A percentile compares a stretch with the other conserved stretches of the same genome.
These are phyloP conservation scores for Hyaena hyaena DNA, from an alignment of 2,113 vertebrate species.

Conservation along the genomic window DNA sequence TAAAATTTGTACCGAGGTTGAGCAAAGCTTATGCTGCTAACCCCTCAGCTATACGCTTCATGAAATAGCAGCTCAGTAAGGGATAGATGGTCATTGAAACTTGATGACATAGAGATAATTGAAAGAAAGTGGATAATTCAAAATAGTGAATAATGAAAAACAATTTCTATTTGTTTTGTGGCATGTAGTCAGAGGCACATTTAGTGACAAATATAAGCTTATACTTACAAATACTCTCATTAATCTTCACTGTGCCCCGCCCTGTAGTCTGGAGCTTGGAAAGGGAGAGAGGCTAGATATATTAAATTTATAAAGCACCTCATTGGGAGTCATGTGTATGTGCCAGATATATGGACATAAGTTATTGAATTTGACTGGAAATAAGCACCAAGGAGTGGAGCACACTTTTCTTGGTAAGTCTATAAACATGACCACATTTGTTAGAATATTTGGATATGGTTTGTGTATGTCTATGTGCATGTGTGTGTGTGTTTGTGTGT, in stretches of 20 bases:
- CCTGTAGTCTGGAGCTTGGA: neutral
- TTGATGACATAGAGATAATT: neutral
- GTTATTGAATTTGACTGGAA: constrained; percentile 17
- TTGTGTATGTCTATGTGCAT: neutral
- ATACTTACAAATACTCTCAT: constrained; percentile 64
- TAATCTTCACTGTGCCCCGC: constrained; percentile 42
- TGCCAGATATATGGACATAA: neutral
- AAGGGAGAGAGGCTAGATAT: neutral
- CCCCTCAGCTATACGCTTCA: neutral
- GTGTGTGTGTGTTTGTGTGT: neutral
- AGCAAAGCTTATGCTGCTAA: neutral
- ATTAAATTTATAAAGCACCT: neutral
- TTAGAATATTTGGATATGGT: neutral
- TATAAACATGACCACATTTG: constrained; percentile 54
- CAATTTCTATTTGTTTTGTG: constrained; percentile 49
- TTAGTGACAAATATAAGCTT: constrained; percentile 41
- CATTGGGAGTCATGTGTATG: neutral
- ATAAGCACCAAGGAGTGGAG: neutral
- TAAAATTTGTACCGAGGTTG: neutral
- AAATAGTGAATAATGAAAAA: constrained; percentile 52
- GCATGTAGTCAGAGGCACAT: constrained; percentile 31
- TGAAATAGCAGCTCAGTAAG: neutral
- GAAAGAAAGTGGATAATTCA: neutral
- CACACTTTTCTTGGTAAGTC: neutral
- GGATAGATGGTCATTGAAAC: neutral